phyloP scores from a whole-genome alignment of 2,113 vertebrate genomes.

The Colaptes auratus region DNA sequence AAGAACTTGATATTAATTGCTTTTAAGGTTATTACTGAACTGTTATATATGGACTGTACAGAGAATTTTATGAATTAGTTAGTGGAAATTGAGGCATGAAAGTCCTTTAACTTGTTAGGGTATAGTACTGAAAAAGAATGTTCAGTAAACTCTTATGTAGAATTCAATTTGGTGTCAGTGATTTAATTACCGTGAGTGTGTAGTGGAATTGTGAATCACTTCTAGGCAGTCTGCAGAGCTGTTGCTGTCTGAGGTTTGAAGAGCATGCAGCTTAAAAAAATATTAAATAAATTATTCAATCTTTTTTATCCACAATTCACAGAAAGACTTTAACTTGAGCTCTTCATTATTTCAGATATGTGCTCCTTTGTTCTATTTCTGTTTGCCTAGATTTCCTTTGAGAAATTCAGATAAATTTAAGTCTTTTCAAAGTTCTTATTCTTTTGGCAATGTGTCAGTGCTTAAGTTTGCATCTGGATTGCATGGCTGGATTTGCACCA shows the following conservation, averaged over 20 bases:
- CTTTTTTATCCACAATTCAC: neutral
- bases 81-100: neutral
- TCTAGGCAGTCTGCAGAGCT: conserved; percentile 16
- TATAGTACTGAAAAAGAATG: neutral
- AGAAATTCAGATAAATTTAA: neutral
- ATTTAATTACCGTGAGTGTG: conserved; percentile 1
- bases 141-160: neutral
- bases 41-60: neutral
- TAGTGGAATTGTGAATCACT: conserved; percentile 12
- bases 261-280: conserved; percentile 14
- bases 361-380: neutral
- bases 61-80: neutral
- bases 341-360: neutral
- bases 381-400: neutral
- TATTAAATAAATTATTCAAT: conserved; percentile 6
- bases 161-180: neutral
- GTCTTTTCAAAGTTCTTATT: neutral
- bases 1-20: neutral
- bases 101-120: neutral
- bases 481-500: neutral
- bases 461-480: neutral
- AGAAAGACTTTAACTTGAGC: neutral
- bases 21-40: neutral
- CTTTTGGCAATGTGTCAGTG: neutral
- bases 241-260: conserved; percentile 16